These are phyloP conservation scores for Astreopora myriophthalma DNA, from an alignment of 64 coral and sea anemone species.

Conservation along the genomic window DNA sequence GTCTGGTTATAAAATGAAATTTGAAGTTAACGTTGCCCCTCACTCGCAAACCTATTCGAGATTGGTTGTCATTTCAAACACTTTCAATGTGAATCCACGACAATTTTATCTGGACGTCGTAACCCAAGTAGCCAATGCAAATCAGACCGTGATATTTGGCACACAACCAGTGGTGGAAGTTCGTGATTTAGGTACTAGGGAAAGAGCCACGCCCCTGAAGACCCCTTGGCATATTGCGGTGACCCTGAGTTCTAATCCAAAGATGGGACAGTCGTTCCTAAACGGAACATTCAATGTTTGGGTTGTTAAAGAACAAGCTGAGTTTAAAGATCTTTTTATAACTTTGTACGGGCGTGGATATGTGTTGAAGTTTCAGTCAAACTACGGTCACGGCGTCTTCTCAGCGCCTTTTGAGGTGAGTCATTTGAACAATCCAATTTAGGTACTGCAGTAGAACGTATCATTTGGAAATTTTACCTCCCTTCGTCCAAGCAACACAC, in stretches of 20 bases:
- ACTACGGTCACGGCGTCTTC: background rate
- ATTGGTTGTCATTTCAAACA: conserved; percentile 33
- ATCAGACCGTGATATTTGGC: conserved; percentile 63
- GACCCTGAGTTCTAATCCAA: conserved; percentile 44
- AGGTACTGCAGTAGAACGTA: too few species aligned
- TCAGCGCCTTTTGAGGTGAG: conserved; percentile 66
- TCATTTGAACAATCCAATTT: too few species aligned
- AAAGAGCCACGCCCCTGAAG: conserved; percentile 60
- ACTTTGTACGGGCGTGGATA: conserved; percentile 59
- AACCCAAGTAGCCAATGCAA: conserved; percentile 41
- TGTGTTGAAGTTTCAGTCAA: conserved; percentile 55
- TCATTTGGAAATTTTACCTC: too few species aligned
- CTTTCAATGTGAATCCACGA: conserved; percentile 59
- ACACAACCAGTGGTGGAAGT: conserved; percentile 76
- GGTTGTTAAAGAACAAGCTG: conserved; percentile 39
- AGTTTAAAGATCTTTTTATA: conserved; percentile 63
- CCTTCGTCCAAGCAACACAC: too few species aligned
- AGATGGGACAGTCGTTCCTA: conserved; percentile 30
- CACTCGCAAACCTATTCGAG: conserved; percentile 44
- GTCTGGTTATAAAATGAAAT: conserved; percentile 19
- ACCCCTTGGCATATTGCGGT: conserved; percentile 32
- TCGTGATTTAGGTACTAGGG: conserved; percentile 52
- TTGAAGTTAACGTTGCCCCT: conserved; percentile 31
- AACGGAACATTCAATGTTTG: conserved; percentile 47
- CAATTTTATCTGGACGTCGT: conserved; percentile 65